phyloP scores from a whole-genome alignment of 2,113 vertebrate species.

The Sinocyclocheilus maitianheensis region DNA sequence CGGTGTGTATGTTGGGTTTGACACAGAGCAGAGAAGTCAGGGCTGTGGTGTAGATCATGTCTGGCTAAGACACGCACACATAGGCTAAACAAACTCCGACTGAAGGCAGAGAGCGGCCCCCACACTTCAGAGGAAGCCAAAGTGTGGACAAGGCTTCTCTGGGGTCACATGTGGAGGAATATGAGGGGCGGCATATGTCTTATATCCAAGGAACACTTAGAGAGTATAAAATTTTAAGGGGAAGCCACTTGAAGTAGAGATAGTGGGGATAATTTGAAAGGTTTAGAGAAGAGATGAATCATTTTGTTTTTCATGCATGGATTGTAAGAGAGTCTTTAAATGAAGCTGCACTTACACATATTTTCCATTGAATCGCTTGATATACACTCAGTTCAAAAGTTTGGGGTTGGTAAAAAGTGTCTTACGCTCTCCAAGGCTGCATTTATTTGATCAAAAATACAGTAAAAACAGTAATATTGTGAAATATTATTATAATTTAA shows the following conservation, averaged over 20 bases:
- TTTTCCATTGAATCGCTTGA: neutral
- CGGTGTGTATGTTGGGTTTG: constrained; percentile 39
- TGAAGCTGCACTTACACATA: neutral
- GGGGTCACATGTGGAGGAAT: constrained; percentile 69
- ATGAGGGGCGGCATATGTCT: constrained; percentile 65
- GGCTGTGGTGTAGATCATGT: constrained; percentile 45
- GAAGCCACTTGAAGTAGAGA: neutral
- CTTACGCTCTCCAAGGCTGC: neutral
- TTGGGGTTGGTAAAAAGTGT: neutral
- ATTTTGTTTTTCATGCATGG: neutral
- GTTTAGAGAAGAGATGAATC: neutral
- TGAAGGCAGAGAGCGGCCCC: constrained; percentile 61
- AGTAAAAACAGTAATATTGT: neutral
- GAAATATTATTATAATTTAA: too few relatives aligned
- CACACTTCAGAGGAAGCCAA: constrained; percentile 65
- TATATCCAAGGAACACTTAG: constrained; percentile 32
- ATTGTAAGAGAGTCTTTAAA: neutral
- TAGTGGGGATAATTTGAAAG: neutral
- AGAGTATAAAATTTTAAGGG: neutral
- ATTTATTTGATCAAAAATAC: neutral
- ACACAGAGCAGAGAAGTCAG: constrained; percentile 50
- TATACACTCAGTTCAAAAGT: neutral
- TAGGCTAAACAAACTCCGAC: constrained; percentile 54
- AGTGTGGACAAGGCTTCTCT: constrained; percentile 65
- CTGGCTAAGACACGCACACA: constrained; percentile 44